Evolutionary conservation across 2,113 vertebrate species (phyloP).

Genomic region (Oophaga pumilio): DNA sequence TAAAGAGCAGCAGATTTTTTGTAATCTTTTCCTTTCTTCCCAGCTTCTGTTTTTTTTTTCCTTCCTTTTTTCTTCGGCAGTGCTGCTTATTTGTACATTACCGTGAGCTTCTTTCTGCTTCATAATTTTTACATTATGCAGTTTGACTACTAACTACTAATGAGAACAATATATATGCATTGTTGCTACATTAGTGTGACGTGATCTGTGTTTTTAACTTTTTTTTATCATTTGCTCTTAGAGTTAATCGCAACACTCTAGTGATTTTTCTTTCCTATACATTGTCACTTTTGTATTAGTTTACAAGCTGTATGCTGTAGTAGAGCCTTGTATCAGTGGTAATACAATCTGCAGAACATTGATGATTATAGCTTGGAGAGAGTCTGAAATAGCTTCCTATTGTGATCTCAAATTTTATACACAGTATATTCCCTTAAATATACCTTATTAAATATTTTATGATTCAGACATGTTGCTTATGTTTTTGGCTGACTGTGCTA

Average conservation of each 20-base stretch:
- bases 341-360: conserved; percentile 77
- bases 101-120: conserved; percentile 83
- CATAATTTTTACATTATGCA: conserved; percentile 79
- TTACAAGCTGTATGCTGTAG: conserved; percentile 81
- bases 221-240: conserved; percentile 81
- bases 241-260: conserved; percentile 74
- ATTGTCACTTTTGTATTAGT: conserved; percentile 82
- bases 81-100: conserved; percentile 80
- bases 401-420: conserved; percentile 99
- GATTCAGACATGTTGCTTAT: conserved; percentile 79
- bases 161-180: conserved; percentile 92
- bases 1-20: conserved; percentile 76
- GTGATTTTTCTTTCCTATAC: conserved; percentile 72
- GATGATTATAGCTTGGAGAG: conserved; percentile 82
- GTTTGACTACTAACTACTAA: conserved; percentile 90
- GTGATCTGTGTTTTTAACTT: conserved; percentile 78
- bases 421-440: conserved; percentile 94
- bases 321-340: conserved; percentile 84
- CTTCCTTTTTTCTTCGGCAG: conserved; percentile 70
- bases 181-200: conserved; percentile 88
- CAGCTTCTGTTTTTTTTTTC: conserved; percentile 66
- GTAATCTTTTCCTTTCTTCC: conserved; percentile 62
- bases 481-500: conserved; percentile 64
- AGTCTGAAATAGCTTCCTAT: conserved; percentile 89
- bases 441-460: conserved; percentile 99